Conservation (phyloP, 2,797 vertebrate species). For the Cossypha dichroa region DNA sequence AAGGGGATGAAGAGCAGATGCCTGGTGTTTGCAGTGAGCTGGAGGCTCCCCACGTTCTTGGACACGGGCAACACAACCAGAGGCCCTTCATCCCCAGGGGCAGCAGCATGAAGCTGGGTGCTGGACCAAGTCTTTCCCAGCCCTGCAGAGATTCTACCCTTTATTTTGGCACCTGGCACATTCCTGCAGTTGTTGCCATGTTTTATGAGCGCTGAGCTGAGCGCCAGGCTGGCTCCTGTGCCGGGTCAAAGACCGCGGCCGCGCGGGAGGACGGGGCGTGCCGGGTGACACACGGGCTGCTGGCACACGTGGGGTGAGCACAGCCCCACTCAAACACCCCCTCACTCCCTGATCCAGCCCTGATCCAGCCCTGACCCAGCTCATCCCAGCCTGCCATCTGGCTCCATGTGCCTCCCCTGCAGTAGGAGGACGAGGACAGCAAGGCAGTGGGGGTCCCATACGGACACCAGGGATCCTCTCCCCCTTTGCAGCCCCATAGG, state of each 20-base stretch:
- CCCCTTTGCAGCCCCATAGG: not conserved
- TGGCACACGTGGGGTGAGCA: not conserved
- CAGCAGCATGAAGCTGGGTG: not conserved
- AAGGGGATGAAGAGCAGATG: not conserved
- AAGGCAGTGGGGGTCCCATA: accelerated
- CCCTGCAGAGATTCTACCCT: not conserved
- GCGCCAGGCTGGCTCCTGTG: not conserved
- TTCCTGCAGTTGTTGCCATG: not conserved
- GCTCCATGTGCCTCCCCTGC: not conserved
- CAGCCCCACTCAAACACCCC: accelerated
- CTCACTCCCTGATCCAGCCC: no score
- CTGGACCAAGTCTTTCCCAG: not conserved
- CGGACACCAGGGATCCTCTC: not conserved
- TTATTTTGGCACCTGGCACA: slow-evolving; percentile 18
- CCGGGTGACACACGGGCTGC: not conserved
- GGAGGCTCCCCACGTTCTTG: accelerated
- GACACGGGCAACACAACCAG: accelerated
- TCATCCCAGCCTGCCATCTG: not conserved
- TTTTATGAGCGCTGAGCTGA: not conserved
- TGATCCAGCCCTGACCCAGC: not conserved
- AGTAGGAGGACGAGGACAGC: not conserved
- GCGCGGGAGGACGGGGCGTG: accelerated
- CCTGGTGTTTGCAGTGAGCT: accelerated
- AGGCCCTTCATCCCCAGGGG: not conserved
- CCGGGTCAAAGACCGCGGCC: not conserved